These are phyloP conservation scores for Anodontia alba DNA, from an alignment of 2,888 invertebrate species.

Conservation along the genomic window DNA sequence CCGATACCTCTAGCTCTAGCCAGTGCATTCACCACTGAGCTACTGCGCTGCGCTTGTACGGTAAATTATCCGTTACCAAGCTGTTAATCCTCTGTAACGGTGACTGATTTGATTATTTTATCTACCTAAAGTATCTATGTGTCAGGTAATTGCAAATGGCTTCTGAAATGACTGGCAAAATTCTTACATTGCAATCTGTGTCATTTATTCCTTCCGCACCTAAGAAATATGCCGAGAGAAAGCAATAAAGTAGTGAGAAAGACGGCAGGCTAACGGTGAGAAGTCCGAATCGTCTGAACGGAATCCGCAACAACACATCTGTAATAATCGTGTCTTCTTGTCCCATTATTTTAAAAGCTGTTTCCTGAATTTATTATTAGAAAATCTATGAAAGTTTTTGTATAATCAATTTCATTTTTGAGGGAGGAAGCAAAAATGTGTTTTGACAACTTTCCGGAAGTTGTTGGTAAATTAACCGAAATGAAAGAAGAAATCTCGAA, in stretches of 20 bases:
- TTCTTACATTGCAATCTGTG: conserved; percentile 94
- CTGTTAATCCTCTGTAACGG: no score
- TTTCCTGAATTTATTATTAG: no score
- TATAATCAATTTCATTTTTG: no score
- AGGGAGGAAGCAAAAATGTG: background rate
- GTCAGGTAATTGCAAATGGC: no score
- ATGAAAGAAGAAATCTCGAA: background rate
- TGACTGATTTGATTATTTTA: no score
- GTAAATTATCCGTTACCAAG: no score
- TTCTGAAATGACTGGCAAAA: no score
- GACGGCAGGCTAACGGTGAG: conserved; percentile 94
- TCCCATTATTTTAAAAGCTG: conserved; percentile 25
- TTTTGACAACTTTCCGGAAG: background rate
- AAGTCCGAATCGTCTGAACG: conserved; percentile 89
- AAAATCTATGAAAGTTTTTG: no score
- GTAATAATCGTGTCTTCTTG: conserved; percentile 84
- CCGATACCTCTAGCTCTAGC: no score
- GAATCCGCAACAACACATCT: conserved; percentile 72
- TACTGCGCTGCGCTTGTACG: no score
- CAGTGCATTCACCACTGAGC: no score
- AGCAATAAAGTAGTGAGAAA: conserved; percentile 93
- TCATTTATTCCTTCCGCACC: conserved; percentile 97
- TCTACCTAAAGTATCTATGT: no score
- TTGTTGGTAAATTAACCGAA: background rate
- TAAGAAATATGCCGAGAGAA: conserved; percentile 94